Conservation (phyloP, 53 echinoderm and acorn worm species). For the Luidia sarsii region DNA sequence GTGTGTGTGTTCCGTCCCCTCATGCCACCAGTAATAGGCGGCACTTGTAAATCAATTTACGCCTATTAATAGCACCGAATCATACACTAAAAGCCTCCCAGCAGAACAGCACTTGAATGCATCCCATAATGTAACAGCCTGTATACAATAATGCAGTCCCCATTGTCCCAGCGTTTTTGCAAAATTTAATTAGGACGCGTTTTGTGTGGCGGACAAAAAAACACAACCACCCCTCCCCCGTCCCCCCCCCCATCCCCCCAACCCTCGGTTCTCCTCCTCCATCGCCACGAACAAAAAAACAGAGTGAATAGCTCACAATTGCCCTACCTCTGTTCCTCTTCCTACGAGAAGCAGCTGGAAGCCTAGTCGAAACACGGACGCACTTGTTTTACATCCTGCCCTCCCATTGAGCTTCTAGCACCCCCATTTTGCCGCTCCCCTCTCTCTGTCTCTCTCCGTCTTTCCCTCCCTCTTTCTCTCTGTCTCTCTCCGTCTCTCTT, state of each 20-base stretch:
- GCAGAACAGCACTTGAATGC: conserved; percentile 3
- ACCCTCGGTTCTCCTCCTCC: conserved; percentile 18
- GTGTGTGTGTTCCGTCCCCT: too few relatives aligned
- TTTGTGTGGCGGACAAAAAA: conserved; percentile 34
- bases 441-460: not conserved
- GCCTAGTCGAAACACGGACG: too few relatives aligned
- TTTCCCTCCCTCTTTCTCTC: not conserved
- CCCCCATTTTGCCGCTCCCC: conserved; percentile 21
- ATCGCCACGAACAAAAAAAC: too few relatives aligned
- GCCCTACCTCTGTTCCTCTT: too few relatives aligned
- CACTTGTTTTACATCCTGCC: too few relatives aligned
- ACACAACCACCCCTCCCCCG: not conserved
- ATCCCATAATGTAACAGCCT: not conserved
- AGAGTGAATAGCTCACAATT: too few relatives aligned
- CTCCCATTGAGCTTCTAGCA: too few relatives aligned
- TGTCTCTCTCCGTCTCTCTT: too few relatives aligned
- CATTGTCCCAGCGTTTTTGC: conserved; percentile 21
- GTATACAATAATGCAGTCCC: conserved; percentile 18
- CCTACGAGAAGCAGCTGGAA: too few relatives aligned
- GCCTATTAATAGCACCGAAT: conserved; percentile 14
- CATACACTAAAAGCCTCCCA: not conserved
- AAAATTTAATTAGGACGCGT: conserved; percentile 43
- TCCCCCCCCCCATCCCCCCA: not conserved
- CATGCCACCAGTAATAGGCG: too few relatives aligned
- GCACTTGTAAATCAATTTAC: conserved; percentile 8